phyloP scores from a whole-genome alignment of 2,888 invertebrate genomes.

The Palloptera scutellata region DNA sequence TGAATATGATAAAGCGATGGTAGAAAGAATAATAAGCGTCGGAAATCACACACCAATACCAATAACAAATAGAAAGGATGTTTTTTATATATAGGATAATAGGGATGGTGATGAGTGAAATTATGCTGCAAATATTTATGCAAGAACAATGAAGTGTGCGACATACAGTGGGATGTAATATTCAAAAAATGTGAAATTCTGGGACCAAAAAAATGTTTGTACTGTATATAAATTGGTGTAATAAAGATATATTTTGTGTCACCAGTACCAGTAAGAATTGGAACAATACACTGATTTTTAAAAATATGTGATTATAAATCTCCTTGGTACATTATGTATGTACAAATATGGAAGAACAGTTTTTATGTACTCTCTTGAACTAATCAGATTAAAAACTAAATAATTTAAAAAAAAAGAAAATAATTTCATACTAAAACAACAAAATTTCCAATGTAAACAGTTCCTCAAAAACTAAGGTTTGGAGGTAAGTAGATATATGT shows the following conservation, averaged over 20 bases:
- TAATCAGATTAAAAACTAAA: no score
- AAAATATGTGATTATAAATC: no score
- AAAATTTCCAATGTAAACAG: no score
- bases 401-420: no score
- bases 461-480: no score
- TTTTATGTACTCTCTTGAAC: no score
- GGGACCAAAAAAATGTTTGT: background rate
- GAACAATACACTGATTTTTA: no score
- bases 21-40: slow-evolving; percentile 21
- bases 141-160: slow-evolving; percentile 10
- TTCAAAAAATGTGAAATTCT: background rate
- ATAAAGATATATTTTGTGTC: background rate
- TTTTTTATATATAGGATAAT: background rate
- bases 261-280: no score
- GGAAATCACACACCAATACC: slow-evolving; percentile 6
- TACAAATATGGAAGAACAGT: no score
- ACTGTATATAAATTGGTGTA: background rate
- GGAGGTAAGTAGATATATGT: no score
- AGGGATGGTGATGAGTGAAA: slow-evolving; percentile 8
- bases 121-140: background rate
- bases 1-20: slow-evolving; percentile 18
- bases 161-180: background rate
- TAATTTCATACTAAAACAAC: no score
- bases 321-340: no score
- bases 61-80: background rate